Percentiles rank a stretch among this genome's conserved stretches.
These are phyloP conservation scores for Melipona bicolor DNA, from an alignment of 2,888 invertebrate species.

Conservation along the genomic window DNA sequence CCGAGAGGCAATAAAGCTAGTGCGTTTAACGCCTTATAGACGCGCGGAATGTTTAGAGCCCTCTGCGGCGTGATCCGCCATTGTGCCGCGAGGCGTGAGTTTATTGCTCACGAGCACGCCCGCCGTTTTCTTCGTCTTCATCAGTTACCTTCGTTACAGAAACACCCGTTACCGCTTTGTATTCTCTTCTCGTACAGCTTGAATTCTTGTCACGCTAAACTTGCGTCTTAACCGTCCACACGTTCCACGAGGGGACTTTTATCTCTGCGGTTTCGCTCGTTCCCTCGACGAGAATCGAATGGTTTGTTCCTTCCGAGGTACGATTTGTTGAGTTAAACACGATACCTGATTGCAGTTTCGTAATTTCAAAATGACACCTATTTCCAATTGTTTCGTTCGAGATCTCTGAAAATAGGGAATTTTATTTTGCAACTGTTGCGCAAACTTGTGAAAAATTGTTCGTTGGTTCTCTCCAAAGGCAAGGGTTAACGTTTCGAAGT, in stretches of 20 bases:
- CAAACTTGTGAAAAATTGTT: not conserved
- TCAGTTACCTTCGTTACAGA: slow-evolving; percentile 22
- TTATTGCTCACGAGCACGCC: slow-evolving; percentile 66
- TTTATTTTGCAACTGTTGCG: no score
- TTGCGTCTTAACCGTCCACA: not conserved
- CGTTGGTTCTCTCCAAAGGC: no score
- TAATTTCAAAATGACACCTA: not conserved
- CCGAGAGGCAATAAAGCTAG: slow-evolving; percentile 62
- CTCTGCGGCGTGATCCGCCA: slow-evolving; percentile 61
- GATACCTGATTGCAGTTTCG: no score
- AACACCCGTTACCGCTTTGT: not conserved
- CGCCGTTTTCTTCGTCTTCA: slow-evolving; percentile 40
- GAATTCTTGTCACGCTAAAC: slow-evolving; percentile 27
- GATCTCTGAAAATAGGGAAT: not conserved
- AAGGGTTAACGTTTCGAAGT: not conserved
- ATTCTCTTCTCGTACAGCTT: slow-evolving; percentile 26
- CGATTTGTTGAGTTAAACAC: not conserved
- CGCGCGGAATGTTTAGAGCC: slow-evolving; percentile 68
- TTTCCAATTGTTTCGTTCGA: not conserved
- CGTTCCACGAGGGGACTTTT: slow-evolving; percentile 7
- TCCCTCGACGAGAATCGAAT: not conserved
- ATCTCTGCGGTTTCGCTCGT: not conserved
- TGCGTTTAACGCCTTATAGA: slow-evolving; percentile 72
- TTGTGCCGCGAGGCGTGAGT: slow-evolving; percentile 59
- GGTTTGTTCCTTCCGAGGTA: no score